phyloP scores from a whole-genome alignment of 2,888 invertebrate species.

The Philereme vetulata region DNA sequence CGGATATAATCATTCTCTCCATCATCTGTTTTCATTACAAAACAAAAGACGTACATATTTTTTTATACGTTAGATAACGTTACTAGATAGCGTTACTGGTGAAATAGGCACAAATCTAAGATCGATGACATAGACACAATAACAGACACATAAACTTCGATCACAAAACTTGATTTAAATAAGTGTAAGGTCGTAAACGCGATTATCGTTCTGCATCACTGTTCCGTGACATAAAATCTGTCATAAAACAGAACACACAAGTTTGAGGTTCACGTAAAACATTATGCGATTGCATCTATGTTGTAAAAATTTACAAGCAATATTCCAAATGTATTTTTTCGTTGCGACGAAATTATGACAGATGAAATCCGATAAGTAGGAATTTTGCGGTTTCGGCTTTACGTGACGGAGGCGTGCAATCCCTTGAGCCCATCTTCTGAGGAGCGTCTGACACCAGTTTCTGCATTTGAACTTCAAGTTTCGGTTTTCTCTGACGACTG shows the following conservation, averaged over 20 bases:
- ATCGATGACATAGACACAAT: neutral
- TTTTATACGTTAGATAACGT: too few relatives aligned
- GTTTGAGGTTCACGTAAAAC: constrained; percentile 46
- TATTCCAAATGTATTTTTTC: constrained; percentile 25
- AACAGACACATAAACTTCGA: constrained; percentile 24
- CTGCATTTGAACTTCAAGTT: constrained; percentile 23
- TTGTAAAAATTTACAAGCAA: constrained; percentile 46
- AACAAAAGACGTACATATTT: too few relatives aligned
- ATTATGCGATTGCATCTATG: constrained; percentile 11
- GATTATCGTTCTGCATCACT: constrained; percentile 46
- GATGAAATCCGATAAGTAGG: constrained; percentile 64
- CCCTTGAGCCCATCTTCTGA: constrained; percentile 68
- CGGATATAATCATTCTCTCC: too few relatives aligned
- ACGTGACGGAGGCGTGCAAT: constrained; percentile 60
- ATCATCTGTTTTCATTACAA: too few relatives aligned
- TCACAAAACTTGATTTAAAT: constrained; percentile 46
- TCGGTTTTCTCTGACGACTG: constrained; percentile 10
- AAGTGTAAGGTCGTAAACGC: constrained; percentile 56
- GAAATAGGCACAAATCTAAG: neutral
- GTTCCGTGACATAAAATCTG: constrained; percentile 54
- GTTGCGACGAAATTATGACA: constrained; percentile 66
- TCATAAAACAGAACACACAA: constrained; percentile 48
- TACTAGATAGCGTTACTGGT: neutral
- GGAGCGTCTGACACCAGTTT: constrained; percentile 43
- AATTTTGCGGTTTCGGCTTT: constrained; percentile 66